Evolutionary conservation across 2,113 vertebrate genomes (phyloP).

Genomic region (Rhea americana): DNA sequence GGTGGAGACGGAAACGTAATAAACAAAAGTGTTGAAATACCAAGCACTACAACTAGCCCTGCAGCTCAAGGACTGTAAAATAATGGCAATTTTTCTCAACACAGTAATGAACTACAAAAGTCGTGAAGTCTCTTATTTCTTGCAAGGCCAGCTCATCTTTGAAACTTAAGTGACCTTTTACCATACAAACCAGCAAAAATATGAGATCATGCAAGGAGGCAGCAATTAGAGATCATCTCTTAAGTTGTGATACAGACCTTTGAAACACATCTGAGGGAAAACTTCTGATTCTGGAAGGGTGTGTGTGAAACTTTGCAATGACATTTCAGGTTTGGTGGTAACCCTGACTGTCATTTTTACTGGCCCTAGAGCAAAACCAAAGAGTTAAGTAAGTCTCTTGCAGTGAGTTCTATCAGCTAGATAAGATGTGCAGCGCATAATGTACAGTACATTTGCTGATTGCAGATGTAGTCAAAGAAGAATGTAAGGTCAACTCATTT

Average conservation of each 20-base stretch:
- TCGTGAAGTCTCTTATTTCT: background rate
- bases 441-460: conserved; percentile 25
- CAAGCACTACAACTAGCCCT: background rate
- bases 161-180: background rate
- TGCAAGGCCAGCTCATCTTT: background rate
- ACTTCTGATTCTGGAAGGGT: background rate
- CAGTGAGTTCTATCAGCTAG: conserved; percentile 37
- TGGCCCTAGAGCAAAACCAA: conserved; percentile 21
- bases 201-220: background rate
- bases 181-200: background rate
- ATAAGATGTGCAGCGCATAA: conserved; percentile 40
- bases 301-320: background rate
- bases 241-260: background rate
- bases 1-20: background rate
- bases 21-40: conserved; percentile 23
- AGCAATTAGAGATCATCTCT: background rate
- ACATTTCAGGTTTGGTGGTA: background rate
- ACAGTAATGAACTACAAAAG: background rate
- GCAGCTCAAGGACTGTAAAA: background rate
- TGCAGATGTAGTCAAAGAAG: background rate
- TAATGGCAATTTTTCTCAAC: background rate
- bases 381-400: conserved; percentile 17
- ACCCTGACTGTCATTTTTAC: conserved; percentile 35
- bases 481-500: conserved; percentile 31
- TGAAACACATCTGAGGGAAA: background rate